Conservation (phyloP, 2,113 vertebrate genomes). For the Raja brachyura region DNA sequence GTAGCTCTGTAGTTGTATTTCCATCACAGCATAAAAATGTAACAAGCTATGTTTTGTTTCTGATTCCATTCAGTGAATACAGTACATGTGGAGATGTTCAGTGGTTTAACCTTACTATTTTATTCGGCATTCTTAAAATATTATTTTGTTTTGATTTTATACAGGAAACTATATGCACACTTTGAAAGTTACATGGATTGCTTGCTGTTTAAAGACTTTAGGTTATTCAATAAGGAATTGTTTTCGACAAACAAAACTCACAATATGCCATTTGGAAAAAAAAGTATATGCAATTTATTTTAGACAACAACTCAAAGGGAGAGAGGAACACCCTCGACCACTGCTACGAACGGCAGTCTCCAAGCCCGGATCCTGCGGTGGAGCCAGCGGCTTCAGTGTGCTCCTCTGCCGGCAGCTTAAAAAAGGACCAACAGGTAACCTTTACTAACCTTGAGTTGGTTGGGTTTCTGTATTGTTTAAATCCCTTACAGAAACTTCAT, state of each 20-base stretch:
- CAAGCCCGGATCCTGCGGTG: too few relatives aligned
- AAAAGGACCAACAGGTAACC: too few relatives aligned
- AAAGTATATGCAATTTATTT: not conserved
- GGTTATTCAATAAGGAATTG: not conserved
- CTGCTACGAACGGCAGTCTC: too few relatives aligned
- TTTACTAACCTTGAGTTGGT: too few relatives aligned
- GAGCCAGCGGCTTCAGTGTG: too few relatives aligned
- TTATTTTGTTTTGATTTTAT: not conserved
- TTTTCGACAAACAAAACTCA: not conserved
- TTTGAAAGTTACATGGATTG: not conserved
- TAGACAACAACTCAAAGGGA: not conserved
- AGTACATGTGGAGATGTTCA: not conserved
- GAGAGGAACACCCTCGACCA: too few relatives aligned
- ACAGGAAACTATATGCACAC: not conserved
- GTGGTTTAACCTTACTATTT: not conserved
- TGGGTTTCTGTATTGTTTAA: too few relatives aligned
- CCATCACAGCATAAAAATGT: not conserved
- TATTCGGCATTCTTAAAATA: not conserved
- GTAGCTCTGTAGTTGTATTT: not conserved
- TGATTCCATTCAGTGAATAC: not conserved
- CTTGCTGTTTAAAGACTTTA: not conserved
- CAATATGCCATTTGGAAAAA: not conserved
- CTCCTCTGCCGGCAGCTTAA: too few relatives aligned
- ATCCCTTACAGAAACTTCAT: too few relatives aligned
- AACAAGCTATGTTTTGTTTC: slow-evolving; percentile 17